Conservation (phyloP, 2,113 vertebrate genomes). For the Rhagologus leucostigma region DNA sequence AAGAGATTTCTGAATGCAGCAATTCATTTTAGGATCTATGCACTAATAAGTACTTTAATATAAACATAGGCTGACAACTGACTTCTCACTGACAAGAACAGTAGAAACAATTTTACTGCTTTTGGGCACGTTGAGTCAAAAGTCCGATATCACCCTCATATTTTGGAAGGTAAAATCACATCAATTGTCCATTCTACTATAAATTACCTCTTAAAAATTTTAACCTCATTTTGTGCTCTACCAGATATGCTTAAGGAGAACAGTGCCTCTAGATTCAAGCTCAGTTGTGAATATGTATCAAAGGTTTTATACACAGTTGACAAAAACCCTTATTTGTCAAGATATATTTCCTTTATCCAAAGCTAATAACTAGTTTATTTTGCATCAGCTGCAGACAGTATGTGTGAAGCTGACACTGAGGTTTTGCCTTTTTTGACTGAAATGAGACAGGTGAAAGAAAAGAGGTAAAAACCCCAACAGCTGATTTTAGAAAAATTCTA, state of each 20-base stretch:
- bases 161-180: not conserved
- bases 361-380: not conserved
- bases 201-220: not conserved
- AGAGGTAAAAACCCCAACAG: fast-evolving
- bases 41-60: not conserved
- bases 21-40: not conserved
- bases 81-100: not conserved
- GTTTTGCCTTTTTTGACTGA: slow-evolving; percentile 1
- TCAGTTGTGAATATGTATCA: not conserved
- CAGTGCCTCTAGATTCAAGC: not conserved
- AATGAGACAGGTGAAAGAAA: not conserved
- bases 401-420: not conserved
- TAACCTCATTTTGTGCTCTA: not conserved
- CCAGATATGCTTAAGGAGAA: not conserved
- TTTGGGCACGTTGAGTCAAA: not conserved
- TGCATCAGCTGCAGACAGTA: slow-evolving; percentile 11
- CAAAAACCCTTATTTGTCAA: not conserved
- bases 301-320: not conserved
- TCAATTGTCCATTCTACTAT: not conserved
- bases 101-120: not conserved
- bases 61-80: not conserved
- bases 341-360: slow-evolving; percentile 1
- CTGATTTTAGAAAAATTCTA: not conserved
- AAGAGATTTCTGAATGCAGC: not conserved
- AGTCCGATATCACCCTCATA: not conserved